A percentile compares a stretch with the other conserved stretches of the same genome.
These are phyloP conservation scores for Philopotamus ludificatus DNA, from an alignment of 1,140 invertebrate genomes.

Conservation along the genomic window DNA sequence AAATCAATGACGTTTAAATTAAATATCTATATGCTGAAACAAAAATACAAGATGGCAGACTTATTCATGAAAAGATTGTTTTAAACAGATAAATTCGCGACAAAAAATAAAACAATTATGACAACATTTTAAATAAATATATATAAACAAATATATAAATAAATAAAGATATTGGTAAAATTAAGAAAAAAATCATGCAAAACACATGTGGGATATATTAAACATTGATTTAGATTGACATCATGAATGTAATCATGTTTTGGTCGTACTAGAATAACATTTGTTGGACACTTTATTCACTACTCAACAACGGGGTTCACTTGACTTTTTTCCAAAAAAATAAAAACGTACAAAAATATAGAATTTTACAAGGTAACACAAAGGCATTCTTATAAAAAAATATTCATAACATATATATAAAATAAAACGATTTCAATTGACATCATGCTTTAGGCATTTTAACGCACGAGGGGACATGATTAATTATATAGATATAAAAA, in stretches of 20 bases:
- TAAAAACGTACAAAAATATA: constrained; percentile 9
- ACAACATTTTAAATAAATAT: constrained; percentile 36
- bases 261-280: constrained; percentile 19
- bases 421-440: constrained; percentile 27
- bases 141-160: too few species aligned
- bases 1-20: background rate
- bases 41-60: constrained; percentile 21
- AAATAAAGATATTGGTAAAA: constrained; percentile 25
- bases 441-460: constrained; percentile 28
- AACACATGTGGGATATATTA: constrained; percentile 38
- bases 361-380: constrained; percentile 23
- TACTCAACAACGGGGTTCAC: background rate
- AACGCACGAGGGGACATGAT: constrained; percentile 6
- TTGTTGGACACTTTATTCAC: background rate
- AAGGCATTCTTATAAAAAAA: constrained; percentile 15
- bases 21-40: background rate
- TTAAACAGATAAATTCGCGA: constrained; percentile 21
- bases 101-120: constrained; percentile 39
- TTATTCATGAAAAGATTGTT: constrained; percentile 22
- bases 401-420: constrained; percentile 20
- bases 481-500: constrained; percentile 7
- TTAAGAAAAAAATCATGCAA: constrained; percentile 37
- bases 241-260: constrained; percentile 41
- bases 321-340: constrained; percentile 1
- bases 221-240: constrained; percentile 33